Percentiles rank a stretch among this genome's conserved stretches.
phyloP scores from a whole-genome alignment of 2,797 vertebrate species.

The Sebastes minor region DNA sequence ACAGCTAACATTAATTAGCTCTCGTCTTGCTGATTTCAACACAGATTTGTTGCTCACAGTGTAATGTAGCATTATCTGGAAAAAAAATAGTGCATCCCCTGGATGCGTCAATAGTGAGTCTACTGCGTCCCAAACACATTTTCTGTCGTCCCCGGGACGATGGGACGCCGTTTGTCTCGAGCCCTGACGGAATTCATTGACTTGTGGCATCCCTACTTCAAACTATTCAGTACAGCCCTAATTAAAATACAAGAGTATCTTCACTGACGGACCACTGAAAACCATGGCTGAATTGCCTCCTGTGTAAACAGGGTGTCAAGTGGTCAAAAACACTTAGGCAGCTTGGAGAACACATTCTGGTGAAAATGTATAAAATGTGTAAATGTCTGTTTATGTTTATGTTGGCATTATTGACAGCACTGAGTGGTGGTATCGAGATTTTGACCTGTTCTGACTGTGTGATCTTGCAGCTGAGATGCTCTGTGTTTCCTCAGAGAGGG shows the following conservation, averaged over 20 bases:
- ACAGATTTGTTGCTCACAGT: background rate
- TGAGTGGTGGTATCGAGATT: background rate
- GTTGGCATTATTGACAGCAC: background rate
- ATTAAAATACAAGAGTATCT: background rate
- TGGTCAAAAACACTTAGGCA: background rate
- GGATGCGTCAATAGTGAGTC: too few relatives aligned
- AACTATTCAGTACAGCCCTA: too few relatives aligned
- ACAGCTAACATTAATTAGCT: background rate
- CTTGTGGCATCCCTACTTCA: too few relatives aligned
- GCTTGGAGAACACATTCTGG: background rate
- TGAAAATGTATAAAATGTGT: background rate
- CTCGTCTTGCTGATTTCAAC: background rate
- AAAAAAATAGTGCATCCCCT: background rate
- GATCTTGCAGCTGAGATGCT: constrained; percentile 1
- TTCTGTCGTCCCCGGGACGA: too few relatives aligned
- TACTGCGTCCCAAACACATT: too few relatives aligned
- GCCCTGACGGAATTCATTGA: too few relatives aligned
- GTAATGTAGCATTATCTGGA: background rate
- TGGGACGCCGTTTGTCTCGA: too few relatives aligned
- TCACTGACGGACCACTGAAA: background rate
- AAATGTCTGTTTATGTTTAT: background rate
- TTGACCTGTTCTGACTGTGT: background rate
- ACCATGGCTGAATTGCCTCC: background rate
- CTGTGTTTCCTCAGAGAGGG: constrained; percentile 84
- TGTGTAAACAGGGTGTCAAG: background rate